Conservation (phyloP, 92 coral and sea anemone genomes). For the Micromussa lordhowensis region DNA sequence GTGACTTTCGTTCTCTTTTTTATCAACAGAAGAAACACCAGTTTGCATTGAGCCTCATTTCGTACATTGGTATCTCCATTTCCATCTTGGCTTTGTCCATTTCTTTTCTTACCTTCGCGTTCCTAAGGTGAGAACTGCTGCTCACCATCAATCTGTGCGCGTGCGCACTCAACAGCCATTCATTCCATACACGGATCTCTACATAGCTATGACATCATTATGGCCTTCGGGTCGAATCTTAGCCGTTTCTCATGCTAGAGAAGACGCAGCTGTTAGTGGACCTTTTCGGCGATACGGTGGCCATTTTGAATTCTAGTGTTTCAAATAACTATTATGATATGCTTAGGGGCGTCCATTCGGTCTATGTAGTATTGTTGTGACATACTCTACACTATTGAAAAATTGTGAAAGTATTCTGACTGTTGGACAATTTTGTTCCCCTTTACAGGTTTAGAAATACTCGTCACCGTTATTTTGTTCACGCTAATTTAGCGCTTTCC, state of each 20-base stretch:
- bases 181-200: background rate
- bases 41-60: conserved; percentile 71
- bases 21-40: conserved; percentile 68
- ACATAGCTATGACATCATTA: background rate
- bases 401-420: background rate
- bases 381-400: background rate
- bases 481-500: conserved; percentile 92
- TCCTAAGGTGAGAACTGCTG: conserved; percentile 67
- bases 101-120: conserved; percentile 83
- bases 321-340: no score
- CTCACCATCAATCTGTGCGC: background rate
- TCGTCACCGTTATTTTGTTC: conserved; percentile 81
- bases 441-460: conserved; percentile 76
- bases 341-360: no score
- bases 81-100: conserved; percentile 79
- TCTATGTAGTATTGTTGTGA: background rate
- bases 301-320: no score
- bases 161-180: background rate
- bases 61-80: conserved; percentile 81
- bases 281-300: no score
- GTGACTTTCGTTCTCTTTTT: background rate
- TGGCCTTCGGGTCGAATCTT: background rate
- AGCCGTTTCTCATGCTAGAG: background rate
- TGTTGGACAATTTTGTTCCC: background rate
- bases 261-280: background rate